These are phyloP conservation scores for Homalodisca vitripennis DNA, from an alignment of 1,140 invertebrate genomes.

Conservation along the genomic window DNA sequence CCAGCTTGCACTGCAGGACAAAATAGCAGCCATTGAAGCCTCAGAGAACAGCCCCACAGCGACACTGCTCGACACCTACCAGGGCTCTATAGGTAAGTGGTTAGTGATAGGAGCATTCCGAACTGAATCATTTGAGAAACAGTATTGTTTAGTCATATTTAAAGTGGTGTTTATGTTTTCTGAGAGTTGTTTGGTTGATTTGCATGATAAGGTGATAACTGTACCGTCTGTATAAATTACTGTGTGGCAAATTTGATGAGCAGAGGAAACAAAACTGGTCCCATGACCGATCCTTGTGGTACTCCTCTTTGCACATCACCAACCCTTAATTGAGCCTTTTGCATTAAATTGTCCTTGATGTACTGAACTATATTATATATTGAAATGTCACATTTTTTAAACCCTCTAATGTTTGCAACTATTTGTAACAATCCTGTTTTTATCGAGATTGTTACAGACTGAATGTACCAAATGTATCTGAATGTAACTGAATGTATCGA, in stretches of 20 bases:
- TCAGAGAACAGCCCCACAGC: constrained; percentile 36
- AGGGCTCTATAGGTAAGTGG: constrained; percentile 32
- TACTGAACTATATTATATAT: no score
- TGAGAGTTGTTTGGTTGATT: neutral
- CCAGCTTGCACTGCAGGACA: constrained; percentile 55
- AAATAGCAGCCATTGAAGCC: constrained; percentile 37
- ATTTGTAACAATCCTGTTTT: neutral
- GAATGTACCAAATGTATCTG: no score
- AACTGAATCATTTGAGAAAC: neutral
- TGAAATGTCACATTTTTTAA: neutral
- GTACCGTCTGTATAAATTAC: neutral
- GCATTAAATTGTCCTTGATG: no score
- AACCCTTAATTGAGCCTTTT: no score
- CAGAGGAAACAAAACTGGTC: no score
- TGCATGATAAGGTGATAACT: neutral
- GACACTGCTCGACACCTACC: constrained; percentile 31
- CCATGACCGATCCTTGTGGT: no score
- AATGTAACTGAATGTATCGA: no score
- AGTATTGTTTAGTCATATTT: neutral
- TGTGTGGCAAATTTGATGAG: neutral
- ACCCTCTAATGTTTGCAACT: neutral
- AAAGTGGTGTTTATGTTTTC: no score
- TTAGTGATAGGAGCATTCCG: no score
- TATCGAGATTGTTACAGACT: no score
- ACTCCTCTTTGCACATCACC: no score